Evolutionary conservation across 2,888 invertebrate species (phyloP).

Genomic region (Ditula angustiorana): DNA sequence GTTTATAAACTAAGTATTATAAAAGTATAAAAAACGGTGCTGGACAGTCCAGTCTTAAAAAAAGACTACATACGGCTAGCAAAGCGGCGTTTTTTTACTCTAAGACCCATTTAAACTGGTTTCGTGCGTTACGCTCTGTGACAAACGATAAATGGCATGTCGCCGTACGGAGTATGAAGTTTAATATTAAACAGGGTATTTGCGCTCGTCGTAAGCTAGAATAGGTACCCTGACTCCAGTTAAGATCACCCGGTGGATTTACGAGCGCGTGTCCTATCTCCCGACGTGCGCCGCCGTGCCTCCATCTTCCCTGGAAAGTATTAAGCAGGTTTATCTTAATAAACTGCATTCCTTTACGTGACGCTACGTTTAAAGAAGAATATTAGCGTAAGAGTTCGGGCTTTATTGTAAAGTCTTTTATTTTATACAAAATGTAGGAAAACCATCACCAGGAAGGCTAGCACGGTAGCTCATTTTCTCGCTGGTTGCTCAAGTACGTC

Average conservation of each 20-base stretch:
- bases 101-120: background rate
- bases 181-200: constrained; percentile 1
- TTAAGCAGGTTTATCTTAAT: constrained; percentile 19
- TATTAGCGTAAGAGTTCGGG: background rate
- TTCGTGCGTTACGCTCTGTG: background rate
- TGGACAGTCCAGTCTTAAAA: background rate
- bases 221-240: background rate
- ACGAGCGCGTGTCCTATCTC: constrained; percentile 19
- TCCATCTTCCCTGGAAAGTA: background rate
- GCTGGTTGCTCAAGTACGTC: too few relatives aligned
- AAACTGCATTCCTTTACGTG: constrained; percentile 12
- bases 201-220: background rate
- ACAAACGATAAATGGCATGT: background rate
- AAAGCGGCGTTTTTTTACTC: background rate
- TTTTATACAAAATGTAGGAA: too few relatives aligned
- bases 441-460: too few relatives aligned
- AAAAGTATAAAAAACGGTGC: too few relatives aligned
- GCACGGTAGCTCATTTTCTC: too few relatives aligned
- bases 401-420: background rate
- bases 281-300: constrained; percentile 9
- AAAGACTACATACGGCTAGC: background rate
- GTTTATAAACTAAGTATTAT: too few relatives aligned
- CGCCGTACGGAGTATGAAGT: background rate
- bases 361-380: constrained; percentile 1
- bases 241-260: constrained; percentile 9